Evolutionary conservation across 2,797 vertebrate genomes (phyloP).

Genomic region (Hozukius guyotensis): DNA sequence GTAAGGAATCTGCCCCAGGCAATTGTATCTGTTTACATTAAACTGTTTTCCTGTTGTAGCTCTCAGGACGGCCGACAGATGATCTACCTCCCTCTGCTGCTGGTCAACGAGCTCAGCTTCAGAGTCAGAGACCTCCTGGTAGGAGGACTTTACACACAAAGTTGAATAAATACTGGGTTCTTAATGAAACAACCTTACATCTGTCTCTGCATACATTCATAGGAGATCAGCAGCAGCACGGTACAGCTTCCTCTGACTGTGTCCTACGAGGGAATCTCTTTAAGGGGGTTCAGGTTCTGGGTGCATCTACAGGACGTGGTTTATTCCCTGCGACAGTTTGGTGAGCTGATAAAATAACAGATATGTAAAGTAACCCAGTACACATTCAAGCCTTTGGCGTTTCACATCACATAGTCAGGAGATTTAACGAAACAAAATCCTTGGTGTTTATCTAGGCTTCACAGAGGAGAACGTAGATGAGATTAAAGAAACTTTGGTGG

Average conservation of each 20-base stretch:
- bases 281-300: constrained; percentile 94
- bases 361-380: neutral
- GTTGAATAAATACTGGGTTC: neutral
- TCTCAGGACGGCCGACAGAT: constrained; percentile 89
- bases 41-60: constrained; percentile 68
- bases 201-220: neutral
- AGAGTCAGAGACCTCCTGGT: constrained; percentile 95
- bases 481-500: constrained; percentile 94
- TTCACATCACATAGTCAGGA: neutral
- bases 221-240: constrained; percentile 91
- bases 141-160: constrained; percentile 45
- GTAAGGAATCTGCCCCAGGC: neutral
- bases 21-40: neutral
- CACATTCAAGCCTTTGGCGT: neutral
- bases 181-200: neutral
- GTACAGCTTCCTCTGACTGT: constrained; percentile 90
- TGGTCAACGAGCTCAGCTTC: constrained; percentile 95
- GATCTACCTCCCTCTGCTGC: constrained; percentile 95
- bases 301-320: constrained; percentile 96
- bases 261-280: constrained; percentile 91
- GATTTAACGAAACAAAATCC: neutral
- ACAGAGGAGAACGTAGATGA: constrained; percentile 95
- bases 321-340: constrained; percentile 92
- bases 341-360: constrained; percentile 75
- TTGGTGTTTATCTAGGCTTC: constrained; percentile 84